phyloP scores from a whole-genome alignment of 2,797 vertebrate species.

The Hydrolagus colliei region DNA sequence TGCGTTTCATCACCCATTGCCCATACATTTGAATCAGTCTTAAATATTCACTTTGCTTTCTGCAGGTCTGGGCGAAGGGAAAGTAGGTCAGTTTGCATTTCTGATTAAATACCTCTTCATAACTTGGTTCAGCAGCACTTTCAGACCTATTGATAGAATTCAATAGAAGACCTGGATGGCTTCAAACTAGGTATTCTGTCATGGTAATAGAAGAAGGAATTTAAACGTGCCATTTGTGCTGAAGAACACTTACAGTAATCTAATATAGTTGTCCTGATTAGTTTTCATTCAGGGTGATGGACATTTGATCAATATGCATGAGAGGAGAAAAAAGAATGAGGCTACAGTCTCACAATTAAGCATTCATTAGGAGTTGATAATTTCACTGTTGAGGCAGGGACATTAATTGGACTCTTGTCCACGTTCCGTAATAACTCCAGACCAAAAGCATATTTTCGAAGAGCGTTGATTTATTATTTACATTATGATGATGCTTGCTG shows the following conservation, averaged over 20 bases:
- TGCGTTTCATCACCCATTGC: neutral
- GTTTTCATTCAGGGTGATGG: slow-evolving; percentile 17
- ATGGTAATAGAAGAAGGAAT: neutral
- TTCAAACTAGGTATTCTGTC: no score
- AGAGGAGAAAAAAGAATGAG: neutral
- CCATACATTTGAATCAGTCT: neutral
- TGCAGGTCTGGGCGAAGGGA: neutral
- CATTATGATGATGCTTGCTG: slow-evolving; percentile 13
- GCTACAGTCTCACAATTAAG: slow-evolving; percentile 20
- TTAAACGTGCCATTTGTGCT: slow-evolving; percentile 7
- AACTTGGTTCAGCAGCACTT: neutral
- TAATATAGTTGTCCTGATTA: slow-evolving; percentile 14
- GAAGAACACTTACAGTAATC: neutral
- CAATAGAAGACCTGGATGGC: neutral
- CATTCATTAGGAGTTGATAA: slow-evolving; percentile 25
- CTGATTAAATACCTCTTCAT: neutral
- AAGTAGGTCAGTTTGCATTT: neutral
- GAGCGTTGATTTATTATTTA: neutral
- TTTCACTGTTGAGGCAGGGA: slow-evolving; percentile 7
- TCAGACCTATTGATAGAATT: neutral
- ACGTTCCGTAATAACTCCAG: neutral
- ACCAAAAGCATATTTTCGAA: neutral
- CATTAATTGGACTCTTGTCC: slow-evolving; percentile 15
- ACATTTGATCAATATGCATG: slow-evolving; percentile 21
- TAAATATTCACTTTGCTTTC: neutral